Percentiles rank a stretch among this genome's conserved stretches.
phyloP scores from a whole-genome alignment of 2,113 vertebrate genomes.

The Plecturocebus donacophilus region DNA sequence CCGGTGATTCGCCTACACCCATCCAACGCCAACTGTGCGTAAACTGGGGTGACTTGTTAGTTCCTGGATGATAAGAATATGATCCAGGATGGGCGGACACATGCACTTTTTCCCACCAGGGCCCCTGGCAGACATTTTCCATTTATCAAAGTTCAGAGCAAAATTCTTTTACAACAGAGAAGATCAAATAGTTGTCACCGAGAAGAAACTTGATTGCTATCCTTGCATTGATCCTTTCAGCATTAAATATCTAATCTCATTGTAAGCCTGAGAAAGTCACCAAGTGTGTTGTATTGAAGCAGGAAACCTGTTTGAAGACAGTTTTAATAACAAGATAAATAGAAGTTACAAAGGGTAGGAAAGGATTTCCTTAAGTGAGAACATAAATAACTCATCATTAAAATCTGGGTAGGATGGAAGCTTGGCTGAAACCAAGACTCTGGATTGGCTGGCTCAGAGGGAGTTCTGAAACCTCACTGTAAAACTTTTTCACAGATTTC shows the following conservation, averaged over 20 bases:
- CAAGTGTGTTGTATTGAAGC: not conserved
- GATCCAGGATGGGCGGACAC: not conserved
- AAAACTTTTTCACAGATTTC: not conserved
- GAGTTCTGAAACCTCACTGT: not conserved
- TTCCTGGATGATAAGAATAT: not conserved
- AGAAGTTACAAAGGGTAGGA: not conserved
- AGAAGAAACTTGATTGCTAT: not conserved
- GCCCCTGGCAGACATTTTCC: not conserved
- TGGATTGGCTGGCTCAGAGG: not conserved
- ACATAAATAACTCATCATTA: not conserved
- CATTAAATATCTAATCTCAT: not conserved
- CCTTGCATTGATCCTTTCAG: not conserved
- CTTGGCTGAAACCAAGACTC: not conserved
- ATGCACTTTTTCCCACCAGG: not conserved
- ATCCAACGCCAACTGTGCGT: not conserved
- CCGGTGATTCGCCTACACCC: not conserved
- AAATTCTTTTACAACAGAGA: not conserved
- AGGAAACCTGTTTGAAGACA: not conserved
- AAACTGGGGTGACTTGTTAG: not conserved
- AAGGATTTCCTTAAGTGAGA: not conserved
- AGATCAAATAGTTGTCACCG: not conserved
- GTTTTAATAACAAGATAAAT: not conserved
- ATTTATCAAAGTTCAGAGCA: not conserved
- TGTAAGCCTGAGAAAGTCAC: not conserved
- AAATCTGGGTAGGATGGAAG: not conserved